Evolutionary conservation across 2,797 vertebrate genomes (phyloP).

Genomic region (Sebastiscus albofasciatus): DNA sequence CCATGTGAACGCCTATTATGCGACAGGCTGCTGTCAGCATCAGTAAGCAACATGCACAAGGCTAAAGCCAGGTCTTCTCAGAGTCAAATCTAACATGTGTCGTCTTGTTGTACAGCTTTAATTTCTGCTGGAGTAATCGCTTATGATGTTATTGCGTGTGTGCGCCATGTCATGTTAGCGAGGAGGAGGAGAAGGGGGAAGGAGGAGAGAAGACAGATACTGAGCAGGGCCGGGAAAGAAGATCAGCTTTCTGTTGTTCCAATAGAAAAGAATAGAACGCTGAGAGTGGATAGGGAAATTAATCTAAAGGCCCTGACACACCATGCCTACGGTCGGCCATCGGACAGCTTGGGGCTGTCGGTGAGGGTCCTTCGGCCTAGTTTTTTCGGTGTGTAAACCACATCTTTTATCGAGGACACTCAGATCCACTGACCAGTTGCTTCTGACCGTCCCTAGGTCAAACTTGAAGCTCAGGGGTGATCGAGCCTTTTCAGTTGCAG

Average conservation of each 20-base stretch:
- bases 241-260: not conserved
- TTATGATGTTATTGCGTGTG: constrained; percentile 12
- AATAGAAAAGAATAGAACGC: not conserved
- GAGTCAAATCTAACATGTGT: constrained; percentile 4
- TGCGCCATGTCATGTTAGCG: not conserved
- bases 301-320: not conserved
- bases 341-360: too few relatives aligned
- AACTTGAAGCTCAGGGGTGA: too few relatives aligned
- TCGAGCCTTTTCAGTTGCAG: too few relatives aligned
- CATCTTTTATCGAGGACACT: too few relatives aligned
- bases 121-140: constrained; percentile 7
- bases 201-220: not conserved
- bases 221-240: not conserved
- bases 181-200: not conserved
- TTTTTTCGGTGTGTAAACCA: too few relatives aligned
- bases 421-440: too few relatives aligned
- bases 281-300: not conserved
- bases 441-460: too few relatives aligned
- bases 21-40: constrained; percentile 1
- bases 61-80: constrained; percentile 21
- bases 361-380: too few relatives aligned
- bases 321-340: too few relatives aligned
- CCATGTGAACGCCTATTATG: not conserved
- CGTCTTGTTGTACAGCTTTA: not conserved
- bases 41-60: not conserved